phyloP scores from a whole-genome alignment of 1,140 invertebrate genomes.

The Solen grandis region DNA sequence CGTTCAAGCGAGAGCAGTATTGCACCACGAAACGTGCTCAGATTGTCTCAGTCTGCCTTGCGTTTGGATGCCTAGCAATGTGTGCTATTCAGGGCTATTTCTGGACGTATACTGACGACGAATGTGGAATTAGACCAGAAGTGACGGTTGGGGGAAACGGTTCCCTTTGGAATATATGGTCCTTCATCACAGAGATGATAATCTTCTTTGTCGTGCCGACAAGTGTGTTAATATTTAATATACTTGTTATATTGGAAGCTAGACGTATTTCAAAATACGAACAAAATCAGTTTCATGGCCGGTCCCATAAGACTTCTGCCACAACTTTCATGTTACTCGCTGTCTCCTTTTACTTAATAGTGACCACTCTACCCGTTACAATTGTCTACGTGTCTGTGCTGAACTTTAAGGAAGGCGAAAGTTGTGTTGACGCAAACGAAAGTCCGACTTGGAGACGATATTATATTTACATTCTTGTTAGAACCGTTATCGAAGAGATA shows the following conservation, averaged over 20 bases:
- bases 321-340: slow-evolving; percentile 79
- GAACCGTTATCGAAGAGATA: slow-evolving; percentile 75
- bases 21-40: slow-evolving; percentile 90
- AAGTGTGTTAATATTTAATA: slow-evolving; percentile 76
- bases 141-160: slow-evolving; percentile 57
- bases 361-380: slow-evolving; percentile 78
- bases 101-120: slow-evolving; percentile 69
- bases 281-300: slow-evolving; percentile 65
- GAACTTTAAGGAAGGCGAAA: slow-evolving; percentile 31
- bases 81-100: slow-evolving; percentile 77
- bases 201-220: slow-evolving; percentile 76
- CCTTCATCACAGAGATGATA: slow-evolving; percentile 72
- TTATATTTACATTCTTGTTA: slow-evolving; percentile 67
- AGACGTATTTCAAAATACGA: slow-evolving; percentile 71
- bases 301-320: slow-evolving; percentile 67
- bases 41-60: slow-evolving; percentile 82
- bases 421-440: slow-evolving; percentile 4
- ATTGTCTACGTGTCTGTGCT: slow-evolving; percentile 60
- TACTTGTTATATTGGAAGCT: slow-evolving; percentile 78
- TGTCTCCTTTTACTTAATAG: slow-evolving; percentile 79
- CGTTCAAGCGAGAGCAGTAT: slow-evolving; percentile 88
- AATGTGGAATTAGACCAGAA: slow-evolving; percentile 62
- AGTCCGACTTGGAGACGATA: slow-evolving; percentile 63
- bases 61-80: slow-evolving; percentile 62
- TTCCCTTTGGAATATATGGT: slow-evolving; percentile 73